Base-by-base conservation (phyloP, 2,797 vertebrate species). In the Coregonus sp. region DNA sequence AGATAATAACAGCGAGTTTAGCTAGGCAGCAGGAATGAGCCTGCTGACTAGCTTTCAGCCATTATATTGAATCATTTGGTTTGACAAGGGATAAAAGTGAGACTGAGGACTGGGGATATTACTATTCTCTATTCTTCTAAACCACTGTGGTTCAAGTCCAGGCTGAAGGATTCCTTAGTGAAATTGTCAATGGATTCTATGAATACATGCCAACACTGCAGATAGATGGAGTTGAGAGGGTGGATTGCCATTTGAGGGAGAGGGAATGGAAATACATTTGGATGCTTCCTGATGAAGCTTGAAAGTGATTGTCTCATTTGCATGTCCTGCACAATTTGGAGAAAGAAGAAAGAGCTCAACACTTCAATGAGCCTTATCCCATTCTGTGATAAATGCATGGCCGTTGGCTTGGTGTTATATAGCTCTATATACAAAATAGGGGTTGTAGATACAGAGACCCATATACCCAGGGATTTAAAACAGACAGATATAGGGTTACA, bases 181-280 rank as follows among this genome's bases (percentile, higher is more conserved):
- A 12, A 67, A 68, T 78, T 12, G 63, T 4, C 63, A 11, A 9
- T 85, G 78, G 86, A 83, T 79, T 83, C 80, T 83, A 78, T 63
- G 84, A 81, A 70, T 61, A 70, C 69, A 80, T 81, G 83, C 66
- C 85, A 76, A 82, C 86, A 78, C 78, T 35, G 71, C 75, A 80
- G 75, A 86, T 84, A 25, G 25, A 25, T 20, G 59, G 59, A 25
- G 5, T 78, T 78, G 15, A 51, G 66, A 78, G 74, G 74, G 52
- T 12, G 65, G 74, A 82, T 72, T 76, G 63, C 72, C 81, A 78
- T 75, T 81, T 80, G 78, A 76, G 78, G 65, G 70, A 74, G 51
- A 82, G 66, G 71, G 74, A 78, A 66, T 1, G 6, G 71, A 75
- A 78, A 68, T 1, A 6, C 4, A 78, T 74, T 50, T 59, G 20